Evolutionary conservation across 2,888 invertebrate genomes (phyloP), one percentile per base, ranked within the genome.

Genomic region (Dasysyrphus albostriatus): DNA sequence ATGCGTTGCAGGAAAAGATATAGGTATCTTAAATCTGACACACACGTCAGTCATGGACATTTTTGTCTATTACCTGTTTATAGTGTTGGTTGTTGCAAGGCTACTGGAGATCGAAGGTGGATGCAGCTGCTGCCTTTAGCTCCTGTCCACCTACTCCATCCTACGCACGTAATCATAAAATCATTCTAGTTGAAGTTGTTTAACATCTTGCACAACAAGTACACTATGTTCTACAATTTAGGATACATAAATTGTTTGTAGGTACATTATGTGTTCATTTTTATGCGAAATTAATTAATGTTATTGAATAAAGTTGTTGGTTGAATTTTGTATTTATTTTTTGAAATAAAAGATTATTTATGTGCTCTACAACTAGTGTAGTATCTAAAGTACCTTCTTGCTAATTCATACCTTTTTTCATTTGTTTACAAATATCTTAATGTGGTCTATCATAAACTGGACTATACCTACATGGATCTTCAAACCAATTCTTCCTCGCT

Each of bases 141-240:
- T 72, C 34, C 32, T 74, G 75, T 83, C 69, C 81, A 78, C 81
- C 75, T 75, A 74, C 70, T 78, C 47, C 87, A 67, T 59, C 87
- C 78, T 75, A 87, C 87, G 78, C 87, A 87, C 72, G 63, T 51
- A 82, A 74, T 83, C 54, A 59, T 51, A 65, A 16, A 78, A 75
- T 65, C 24, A 76, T 63, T 63, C 75, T 70, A 70, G 63, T 37
- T 39, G 54, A 39, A n/a, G 54, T 29, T 29, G 54, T 29, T 65
- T 29, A 39, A 51, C 54, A 51, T 54, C 39, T 51, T 69, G 51
- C 39, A 69, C 54, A 29, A 67, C 44, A 44, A n/a, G 24, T 29
- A 84, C 82, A 85, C 29, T 75, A 3, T 32, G 12, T 74, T 34
- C 2, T 39, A 16, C 69, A 74, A 75, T 29, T 42, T 29, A 1